Conservation (phyloP, 2,113 vertebrate species). For the Struthio camelus region DNA sequence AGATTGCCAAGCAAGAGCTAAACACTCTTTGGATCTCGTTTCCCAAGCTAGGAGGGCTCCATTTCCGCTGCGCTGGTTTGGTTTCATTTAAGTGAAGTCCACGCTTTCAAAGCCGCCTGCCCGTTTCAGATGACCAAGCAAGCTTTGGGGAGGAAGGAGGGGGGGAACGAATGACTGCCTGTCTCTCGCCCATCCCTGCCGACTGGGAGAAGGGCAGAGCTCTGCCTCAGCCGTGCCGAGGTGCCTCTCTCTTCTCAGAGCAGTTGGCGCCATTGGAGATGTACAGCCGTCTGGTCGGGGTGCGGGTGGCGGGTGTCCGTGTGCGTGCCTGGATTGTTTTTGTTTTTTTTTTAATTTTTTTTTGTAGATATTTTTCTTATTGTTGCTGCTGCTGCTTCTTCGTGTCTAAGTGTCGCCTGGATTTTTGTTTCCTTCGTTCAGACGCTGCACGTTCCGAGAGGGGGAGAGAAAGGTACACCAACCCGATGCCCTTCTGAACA, state of each 20-base stretch:
- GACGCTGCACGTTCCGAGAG: slow-evolving; percentile 48
- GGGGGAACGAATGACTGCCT: slow-evolving; percentile 5
- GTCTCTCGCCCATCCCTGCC: slow-evolving; percentile 20
- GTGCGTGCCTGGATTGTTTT: neutral
- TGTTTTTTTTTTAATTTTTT: neutral
- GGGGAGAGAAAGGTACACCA: slow-evolving; percentile 69
- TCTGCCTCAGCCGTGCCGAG: neutral
- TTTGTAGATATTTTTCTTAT: neutral
- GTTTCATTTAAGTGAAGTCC: neutral
- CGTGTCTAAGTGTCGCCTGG: slow-evolving; percentile 41
- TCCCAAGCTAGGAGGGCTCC: neutral
- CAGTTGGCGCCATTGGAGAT: neutral
- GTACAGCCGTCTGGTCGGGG: neutral
- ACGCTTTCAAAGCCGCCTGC: neutral
- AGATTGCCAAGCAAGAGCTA: neutral
- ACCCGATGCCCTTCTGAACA: neutral
- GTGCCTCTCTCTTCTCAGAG: slow-evolving; percentile 51
- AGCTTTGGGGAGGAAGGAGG: neutral
- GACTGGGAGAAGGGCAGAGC: slow-evolving; percentile 49
- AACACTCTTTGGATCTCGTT: neutral
- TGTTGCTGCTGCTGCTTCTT: slow-evolving; percentile 41
- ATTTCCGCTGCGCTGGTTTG: neutral
- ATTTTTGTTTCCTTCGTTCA: slow-evolving; percentile 37
- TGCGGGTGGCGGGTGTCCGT: neutral
- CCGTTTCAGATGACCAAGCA: neutral